Percentiles rank a stretch among this genome's conserved stretches.
phyloP scores from a whole-genome alignment of 1,140 invertebrate species.

The Papilio dardanus region DNA sequence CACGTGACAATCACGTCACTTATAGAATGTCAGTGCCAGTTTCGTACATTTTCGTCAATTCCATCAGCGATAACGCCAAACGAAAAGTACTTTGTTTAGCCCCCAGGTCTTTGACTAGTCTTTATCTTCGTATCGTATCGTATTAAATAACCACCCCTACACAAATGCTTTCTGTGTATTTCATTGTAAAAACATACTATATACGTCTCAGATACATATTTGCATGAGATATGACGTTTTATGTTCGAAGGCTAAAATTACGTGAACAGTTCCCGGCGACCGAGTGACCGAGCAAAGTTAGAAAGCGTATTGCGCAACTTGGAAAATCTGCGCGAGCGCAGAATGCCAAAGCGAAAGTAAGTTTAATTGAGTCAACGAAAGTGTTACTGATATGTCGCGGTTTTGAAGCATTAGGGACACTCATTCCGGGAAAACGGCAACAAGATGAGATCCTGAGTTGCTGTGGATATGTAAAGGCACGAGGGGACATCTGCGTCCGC shows the following conservation, averaged over 20 bases:
- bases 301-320: conserved; percentile 33
- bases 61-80: too few species aligned
- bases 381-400: neutral
- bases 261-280: conserved; percentile 20
- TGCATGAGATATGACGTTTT: conserved; percentile 17
- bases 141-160: neutral
- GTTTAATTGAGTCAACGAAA: conserved; percentile 27
- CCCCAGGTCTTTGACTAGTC: neutral
- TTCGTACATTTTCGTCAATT: too few species aligned
- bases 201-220: neutral
- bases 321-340: conserved; percentile 16
- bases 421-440: neutral
- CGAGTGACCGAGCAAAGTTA: conserved; percentile 31
- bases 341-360: conserved; percentile 27
- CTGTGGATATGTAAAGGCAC: too few species aligned
- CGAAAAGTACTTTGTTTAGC: too few species aligned
- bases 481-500: too few species aligned
- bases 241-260: conserved; percentile 1
- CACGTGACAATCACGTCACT: too few species aligned
- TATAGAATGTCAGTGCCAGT: too few species aligned
- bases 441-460: too few species aligned
- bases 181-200: neutral
- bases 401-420: neutral
- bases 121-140: neutral
- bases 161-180: neutral